Base-by-base conservation (phyloP, 2,113 vertebrate species). In the Vanacampus margaritifer region DNA sequence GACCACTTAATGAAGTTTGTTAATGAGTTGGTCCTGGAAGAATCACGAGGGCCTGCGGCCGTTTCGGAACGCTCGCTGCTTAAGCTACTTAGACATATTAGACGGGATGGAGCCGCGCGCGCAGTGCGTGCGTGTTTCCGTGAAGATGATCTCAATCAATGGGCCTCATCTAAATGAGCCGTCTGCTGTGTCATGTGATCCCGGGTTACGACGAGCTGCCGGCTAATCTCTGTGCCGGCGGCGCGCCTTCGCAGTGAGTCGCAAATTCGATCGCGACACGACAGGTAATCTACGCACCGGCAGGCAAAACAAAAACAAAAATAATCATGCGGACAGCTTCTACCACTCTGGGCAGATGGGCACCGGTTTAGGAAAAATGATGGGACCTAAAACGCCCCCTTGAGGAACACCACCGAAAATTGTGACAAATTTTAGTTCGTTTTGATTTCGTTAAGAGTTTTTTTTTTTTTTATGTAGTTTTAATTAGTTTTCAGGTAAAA, bases 1-100 rank as follows among this genome's bases (percentile, higher is more conserved):
- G 51, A 72, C 24, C 6, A 41, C 60, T 64, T 77, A 78, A 85
- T 80, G 79, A 86, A 73, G 69, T 65, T 60, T 65, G 76, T 43
- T 74, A 71, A 39, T 12, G n/a, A 72, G 74, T 70, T 66, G 54
- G 72, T 23, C 68, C 48, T 23, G 48, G 48, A 51, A 51, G 48
- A 51, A 21, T 51, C 48, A 3, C n/a, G 21, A 51, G 48, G 48
- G 70, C 60, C 48, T 67, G 66, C 35, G 62, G 56, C 21, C 35
- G 41, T 46, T 59, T 69, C 41, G 28, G 64, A 66, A 76, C 37
- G 36, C 24, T 39, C 68, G 50, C 32, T 35, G 51, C 57, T 71
- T 63, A 73, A 73, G 28, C 39, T 51, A 56, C 65, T 79, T 36
- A 72, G 37, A 68, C 51, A 54, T 41, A 68, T 11, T 39, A 64